Evolutionary conservation across 1,140 invertebrate species (phyloP).

Genomic region (Cydia splendana): DNA sequence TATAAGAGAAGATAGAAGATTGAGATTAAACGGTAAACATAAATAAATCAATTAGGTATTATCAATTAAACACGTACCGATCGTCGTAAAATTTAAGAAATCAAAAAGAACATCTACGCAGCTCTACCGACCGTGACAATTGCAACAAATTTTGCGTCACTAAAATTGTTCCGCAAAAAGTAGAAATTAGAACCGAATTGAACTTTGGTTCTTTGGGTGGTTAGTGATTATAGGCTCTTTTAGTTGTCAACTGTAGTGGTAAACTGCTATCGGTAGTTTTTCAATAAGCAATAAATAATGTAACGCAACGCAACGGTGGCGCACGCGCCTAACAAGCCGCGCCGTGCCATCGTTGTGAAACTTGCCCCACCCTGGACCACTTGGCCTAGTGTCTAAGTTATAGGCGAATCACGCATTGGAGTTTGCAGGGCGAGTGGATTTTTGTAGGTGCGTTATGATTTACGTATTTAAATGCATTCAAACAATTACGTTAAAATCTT

Average conservation of each 20-base stretch:
- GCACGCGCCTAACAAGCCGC: constrained; percentile 71
- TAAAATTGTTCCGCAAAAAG: constrained; percentile 41
- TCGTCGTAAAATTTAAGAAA: constrained; percentile 24
- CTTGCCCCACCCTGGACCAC: constrained; percentile 69
- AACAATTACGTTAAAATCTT: no score
- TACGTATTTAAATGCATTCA: no score
- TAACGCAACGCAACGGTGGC: constrained; percentile 67
- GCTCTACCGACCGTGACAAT: constrained; percentile 16
- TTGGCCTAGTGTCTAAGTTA: constrained; percentile 41
- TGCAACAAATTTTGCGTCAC: constrained; percentile 38
- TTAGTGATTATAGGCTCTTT: neutral
- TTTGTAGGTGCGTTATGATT: neutral
- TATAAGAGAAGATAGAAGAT: no score
- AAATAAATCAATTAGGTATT: neutral
- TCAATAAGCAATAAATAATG: constrained; percentile 79
- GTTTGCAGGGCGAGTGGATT: neutral
- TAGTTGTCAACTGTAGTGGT: constrained; percentile 41
- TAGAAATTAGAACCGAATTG: constrained; percentile 45
- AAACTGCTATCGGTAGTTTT: constrained; percentile 66
- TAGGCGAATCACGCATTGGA: constrained; percentile 36
- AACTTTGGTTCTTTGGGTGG: neutral
- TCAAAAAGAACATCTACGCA: constrained; percentile 34
- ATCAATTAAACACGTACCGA: neutral
- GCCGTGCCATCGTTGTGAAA: constrained; percentile 74
- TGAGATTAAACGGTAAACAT: no score